Base-by-base conservation (phyloP, 2,797 vertebrate species). In the Sus cebifrons region DNA sequence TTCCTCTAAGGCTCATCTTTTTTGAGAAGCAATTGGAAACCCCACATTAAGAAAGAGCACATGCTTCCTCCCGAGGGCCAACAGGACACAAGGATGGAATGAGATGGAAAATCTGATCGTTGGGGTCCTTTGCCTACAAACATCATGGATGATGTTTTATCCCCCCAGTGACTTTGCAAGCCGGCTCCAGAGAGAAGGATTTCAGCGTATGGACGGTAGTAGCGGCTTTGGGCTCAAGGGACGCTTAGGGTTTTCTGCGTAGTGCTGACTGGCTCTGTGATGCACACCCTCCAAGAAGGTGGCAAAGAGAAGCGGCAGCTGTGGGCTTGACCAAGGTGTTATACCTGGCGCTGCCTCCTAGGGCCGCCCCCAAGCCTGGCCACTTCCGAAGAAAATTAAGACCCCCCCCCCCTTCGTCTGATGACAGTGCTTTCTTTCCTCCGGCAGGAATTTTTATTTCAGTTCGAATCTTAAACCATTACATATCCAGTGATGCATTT, bases 401-500 rank as follows among this genome's bases (percentile, higher is more conserved):
- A 98, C 97, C 44, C 44, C 44, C 97, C 44, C 44, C 44, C 44
- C 44, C 98, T 98, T 98, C 97, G 96, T 98, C 97, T 98, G 95
- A 98, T 98, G 97, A 98, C 29, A 98, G 91, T 95, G 94, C 97
- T 99, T 98, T 99, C 98, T 99, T 98, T 99, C 98, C 98, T 68
- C 97, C 58, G 98, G 99, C 98, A 98, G 98, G 93, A 94, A 97
- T 98, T 98, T 99, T 98, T 99, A 98, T 99, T 99, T 98, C 98
- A 40, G 68, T 98, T 98, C 96, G 98, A 98, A 98, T 98, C 98
- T 98, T 98, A 98, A 98, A 97, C 98, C 98, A 97, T 98, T 98
- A 98, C 98, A 96, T 98, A 98, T 98, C 96, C 98, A 98, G 98
- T 97, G 98, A 98, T 98, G 98, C 98, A 98, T 98, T 99, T 99